Conservation (phyloP, 2,888 invertebrate species). For the Oegoconia quadripuncta region DNA sequence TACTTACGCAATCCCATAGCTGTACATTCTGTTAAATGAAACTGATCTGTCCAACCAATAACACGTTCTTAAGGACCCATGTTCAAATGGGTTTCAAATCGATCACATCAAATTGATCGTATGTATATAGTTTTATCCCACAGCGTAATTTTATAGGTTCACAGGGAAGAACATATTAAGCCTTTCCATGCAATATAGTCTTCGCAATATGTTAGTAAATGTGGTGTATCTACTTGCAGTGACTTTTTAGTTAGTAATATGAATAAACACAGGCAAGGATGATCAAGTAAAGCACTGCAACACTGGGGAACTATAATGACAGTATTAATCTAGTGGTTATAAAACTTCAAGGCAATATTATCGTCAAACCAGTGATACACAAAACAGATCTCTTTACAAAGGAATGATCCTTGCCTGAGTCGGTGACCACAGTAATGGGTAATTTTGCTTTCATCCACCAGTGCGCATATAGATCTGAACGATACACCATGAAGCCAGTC, state of each 20-base stretch:
- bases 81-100: constrained; percentile 33
- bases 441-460: constrained; percentile 95
- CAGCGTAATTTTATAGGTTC: too few species aligned
- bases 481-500: constrained; percentile 81
- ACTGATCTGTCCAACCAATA: neutral
- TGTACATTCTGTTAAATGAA: neutral
- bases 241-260: constrained; percentile 68
- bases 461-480: constrained; percentile 92
- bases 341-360: constrained; percentile 76
- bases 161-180: constrained; percentile 38
- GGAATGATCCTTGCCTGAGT: constrained; percentile 80
- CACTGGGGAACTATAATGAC: constrained; percentile 73
- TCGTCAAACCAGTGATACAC: constrained; percentile 76
- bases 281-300: constrained; percentile 79
- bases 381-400: constrained; percentile 77
- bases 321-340: constrained; percentile 73
- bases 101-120: constrained; percentile 4
- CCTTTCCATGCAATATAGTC: constrained; percentile 62
- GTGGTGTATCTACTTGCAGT: constrained; percentile 66
- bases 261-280: constrained; percentile 80
- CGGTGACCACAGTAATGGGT: constrained; percentile 81
- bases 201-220: constrained; percentile 59
- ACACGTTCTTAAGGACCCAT: constrained; percentile 26
- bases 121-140: too few species aligned
- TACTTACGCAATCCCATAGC: neutral